These are phyloP conservation scores for Patiria miniata DNA, from an alignment of 35 echinoderm and acorn worm species.

Conservation along the genomic window DNA sequence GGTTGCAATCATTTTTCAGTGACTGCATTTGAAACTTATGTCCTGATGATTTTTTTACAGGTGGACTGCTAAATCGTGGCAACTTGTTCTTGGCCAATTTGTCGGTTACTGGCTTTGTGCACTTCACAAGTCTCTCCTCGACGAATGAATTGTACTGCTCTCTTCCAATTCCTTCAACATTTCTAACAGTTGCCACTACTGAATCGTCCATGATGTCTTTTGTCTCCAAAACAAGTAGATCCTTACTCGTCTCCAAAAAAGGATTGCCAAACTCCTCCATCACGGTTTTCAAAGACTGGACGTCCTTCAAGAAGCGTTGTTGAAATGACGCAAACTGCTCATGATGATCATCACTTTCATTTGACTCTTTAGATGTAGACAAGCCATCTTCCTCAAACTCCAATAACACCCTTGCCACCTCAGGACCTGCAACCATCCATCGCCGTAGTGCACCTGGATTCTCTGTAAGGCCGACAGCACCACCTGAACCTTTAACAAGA, in stretches of 20 bases:
- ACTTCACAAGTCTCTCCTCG: conserved; percentile 11
- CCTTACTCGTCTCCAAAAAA: conserved; percentile 42
- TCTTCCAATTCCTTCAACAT: conserved; percentile 13
- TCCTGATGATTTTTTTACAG: conserved; percentile 7
- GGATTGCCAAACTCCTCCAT: conserved; percentile 62
- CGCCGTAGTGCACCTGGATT: conserved; percentile 61
- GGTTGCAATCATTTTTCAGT: conserved; percentile 45
- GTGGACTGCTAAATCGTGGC: conserved; percentile 31
- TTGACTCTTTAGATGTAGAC: no score
- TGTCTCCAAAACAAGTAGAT: conserved; percentile 38
- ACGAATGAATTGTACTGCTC: conserved; percentile 43
- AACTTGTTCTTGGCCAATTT: conserved; percentile 45
- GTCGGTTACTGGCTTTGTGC: conserved; percentile 38
- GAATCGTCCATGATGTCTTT: conserved; percentile 31
- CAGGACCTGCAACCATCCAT: conserved; percentile 73
- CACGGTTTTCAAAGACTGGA: conserved; percentile 16
- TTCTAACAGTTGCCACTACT: conserved; percentile 11
- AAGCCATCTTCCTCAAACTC: conserved; percentile 55
- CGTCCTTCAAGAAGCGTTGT: conserved; percentile 15
- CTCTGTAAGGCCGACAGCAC: conserved; percentile 59
- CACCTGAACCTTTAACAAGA: conserved; percentile 55
- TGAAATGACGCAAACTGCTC: conserved; percentile 2
- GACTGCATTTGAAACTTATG: conserved; percentile 12
- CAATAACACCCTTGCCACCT: conserved; percentile 56
- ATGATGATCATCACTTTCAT: conserved; percentile 37